Conservation (phyloP, 2,888 invertebrate genomes). For the Drosophila demipolita region DNA sequence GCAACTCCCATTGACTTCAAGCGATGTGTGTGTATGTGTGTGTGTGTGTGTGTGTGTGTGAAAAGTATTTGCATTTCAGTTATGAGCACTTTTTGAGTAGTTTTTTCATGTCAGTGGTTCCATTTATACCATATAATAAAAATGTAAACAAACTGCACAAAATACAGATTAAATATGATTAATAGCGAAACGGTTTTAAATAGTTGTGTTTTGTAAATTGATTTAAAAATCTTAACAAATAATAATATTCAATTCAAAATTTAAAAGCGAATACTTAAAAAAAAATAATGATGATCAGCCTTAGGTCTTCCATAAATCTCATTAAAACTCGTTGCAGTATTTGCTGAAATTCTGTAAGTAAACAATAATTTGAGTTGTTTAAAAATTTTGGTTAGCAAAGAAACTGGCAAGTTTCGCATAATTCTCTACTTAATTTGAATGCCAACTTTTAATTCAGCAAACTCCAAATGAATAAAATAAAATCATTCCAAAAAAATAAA, state of each 20-base stretch:
- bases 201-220: background rate
- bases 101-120: background rate
- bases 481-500: conserved; percentile 48
- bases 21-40: background rate
- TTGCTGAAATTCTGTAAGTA: background rate
- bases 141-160: background rate
- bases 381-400: conserved; percentile 36
- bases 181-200: background rate
- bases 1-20: conserved; percentile 1
- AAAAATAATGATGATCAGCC: background rate
- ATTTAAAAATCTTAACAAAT: background rate
- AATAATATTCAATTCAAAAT: background rate
- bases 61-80: conserved; percentile 30
- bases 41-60: background rate
- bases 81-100: conserved; percentile 29
- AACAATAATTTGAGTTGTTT: conserved; percentile 25
- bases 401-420: conserved; percentile 42
- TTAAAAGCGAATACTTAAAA: background rate
- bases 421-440: conserved; percentile 63
- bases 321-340: conserved; percentile 26
- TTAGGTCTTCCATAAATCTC: conserved; percentile 1
- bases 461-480: conserved; percentile 48
- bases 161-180: background rate
- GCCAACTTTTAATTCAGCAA: conserved; percentile 57
- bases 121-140: background rate